Base-by-base conservation (phyloP, 2,113 vertebrate genomes). In the Equus przewalskii region DNA sequence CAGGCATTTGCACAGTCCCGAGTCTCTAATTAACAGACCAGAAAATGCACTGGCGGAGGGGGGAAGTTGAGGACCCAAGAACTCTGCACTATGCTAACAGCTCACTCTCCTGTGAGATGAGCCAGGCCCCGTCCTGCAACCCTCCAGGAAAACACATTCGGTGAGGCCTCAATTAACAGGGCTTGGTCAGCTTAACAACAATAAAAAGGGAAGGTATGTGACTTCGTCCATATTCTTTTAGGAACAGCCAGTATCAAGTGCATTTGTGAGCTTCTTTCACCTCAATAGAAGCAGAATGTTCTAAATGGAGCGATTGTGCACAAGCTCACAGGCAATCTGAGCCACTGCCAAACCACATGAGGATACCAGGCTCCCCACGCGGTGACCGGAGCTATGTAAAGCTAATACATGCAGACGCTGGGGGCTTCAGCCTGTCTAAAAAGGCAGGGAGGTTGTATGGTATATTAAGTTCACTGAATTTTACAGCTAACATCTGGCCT, bases 401-500 rank as follows among this genome's bases (percentile, higher is more conserved):
- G 92, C 93, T 97, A 97, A 98, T 36, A 62, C 51, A 97, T 9
- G 30, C 58, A 98, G 98, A 90, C 94, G 14, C 64, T 86, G 78
- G 28, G 54, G 80, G 93, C 88, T 94, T 97, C 97, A 97, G 89
- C 36, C 86, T 49, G 78, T 97, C 76, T 75, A 70, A 96, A 97
- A 97, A 98, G 75, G 93, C 41, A 76, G 56, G 80, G 93, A 86
- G 28, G 82, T 83, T 98, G 98, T 96, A 98, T 76, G 96, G 36
- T 83, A 97, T 98, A 98, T 98, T 99, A 99, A 98, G 98, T 96
- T 97, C 93, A 91, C 97, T 97, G 96, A 93, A 83, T 98, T 99
- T 99, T 98, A 98, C 96, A 98, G 98, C 91, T 97, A 98, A 98
- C 98, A 99, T 99, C 98, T 99, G 98, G 98, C 98, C 91, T 94